These are phyloP conservation scores for Temnothorax ravouxi DNA, from an alignment of 2,888 invertebrate genomes.

Conservation along the genomic window DNA sequence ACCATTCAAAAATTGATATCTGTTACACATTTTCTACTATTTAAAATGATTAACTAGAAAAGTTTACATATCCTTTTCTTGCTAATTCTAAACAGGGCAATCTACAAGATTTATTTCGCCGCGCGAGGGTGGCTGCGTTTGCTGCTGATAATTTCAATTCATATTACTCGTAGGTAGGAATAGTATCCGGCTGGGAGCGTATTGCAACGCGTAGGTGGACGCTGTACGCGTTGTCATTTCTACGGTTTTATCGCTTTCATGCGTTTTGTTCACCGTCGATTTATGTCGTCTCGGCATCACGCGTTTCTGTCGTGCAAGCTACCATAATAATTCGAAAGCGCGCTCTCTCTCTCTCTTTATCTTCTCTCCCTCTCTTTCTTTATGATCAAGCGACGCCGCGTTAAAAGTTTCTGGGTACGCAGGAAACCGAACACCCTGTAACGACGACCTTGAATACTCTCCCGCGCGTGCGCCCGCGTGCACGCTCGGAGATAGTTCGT, in stretches of 20 bases:
- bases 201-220: constrained; percentile 39
- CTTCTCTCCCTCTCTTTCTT: constrained; percentile 20
- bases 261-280: constrained; percentile 50
- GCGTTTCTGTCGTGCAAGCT: constrained; percentile 20
- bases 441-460: constrained; percentile 69
- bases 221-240: constrained; percentile 43
- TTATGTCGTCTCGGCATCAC: constrained; percentile 33
- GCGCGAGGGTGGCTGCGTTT: background rate
- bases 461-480: constrained; percentile 36
- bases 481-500: constrained; percentile 68
- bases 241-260: constrained; percentile 42
- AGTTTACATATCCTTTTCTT: background rate
- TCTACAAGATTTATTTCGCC: background rate
- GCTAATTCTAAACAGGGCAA: constrained; percentile 11
- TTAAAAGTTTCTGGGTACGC: constrained; percentile 51
- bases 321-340: constrained; percentile 36
- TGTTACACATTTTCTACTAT: background rate
- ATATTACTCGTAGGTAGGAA: constrained; percentile 30
- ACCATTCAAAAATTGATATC: background rate
- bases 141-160: constrained; percentile 42
- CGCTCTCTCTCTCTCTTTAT: constrained; percentile 15
- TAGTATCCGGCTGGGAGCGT: constrained; percentile 21
- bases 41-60: background rate
- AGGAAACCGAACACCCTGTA: constrained; percentile 50
- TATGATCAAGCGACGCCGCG: constrained; percentile 29